Percentiles rank a stretch among this genome's conserved stretches.
Conservation (phyloP, 2,797 vertebrate genomes). For the Neopelma chrysocephalum region DNA sequence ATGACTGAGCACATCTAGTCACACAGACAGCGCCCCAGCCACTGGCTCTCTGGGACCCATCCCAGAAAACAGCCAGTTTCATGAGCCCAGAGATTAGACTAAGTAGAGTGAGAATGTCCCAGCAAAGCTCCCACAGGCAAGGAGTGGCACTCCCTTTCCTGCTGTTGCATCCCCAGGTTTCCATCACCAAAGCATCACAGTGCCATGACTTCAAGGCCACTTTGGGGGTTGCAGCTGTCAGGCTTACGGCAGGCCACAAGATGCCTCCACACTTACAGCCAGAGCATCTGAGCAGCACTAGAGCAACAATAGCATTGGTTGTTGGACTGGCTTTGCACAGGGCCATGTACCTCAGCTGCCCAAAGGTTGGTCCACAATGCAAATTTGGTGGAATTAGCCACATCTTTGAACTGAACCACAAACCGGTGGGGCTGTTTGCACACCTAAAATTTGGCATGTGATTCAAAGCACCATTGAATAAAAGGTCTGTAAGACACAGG, state of each 20-base stretch:
- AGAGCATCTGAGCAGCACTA: rapidly evolving
- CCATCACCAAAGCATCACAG: neutral
- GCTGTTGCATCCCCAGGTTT: neutral
- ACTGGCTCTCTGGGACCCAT: neutral
- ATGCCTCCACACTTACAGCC: neutral
- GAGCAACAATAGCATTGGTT: neutral
- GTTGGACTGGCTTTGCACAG: neutral
- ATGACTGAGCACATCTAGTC: neutral
- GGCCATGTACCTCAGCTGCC: rapidly evolving
- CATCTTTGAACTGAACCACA: neutral
- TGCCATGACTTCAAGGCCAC: neutral
- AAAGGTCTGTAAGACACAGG: neutral
- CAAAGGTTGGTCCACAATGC: neutral
- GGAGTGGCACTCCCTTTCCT: neutral
- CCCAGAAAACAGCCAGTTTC: neutral
- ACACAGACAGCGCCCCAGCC: neutral
- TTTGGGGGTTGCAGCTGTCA: rapidly evolving
- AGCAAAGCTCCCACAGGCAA: neutral
- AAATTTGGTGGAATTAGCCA: neutral
- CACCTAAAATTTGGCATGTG: rapidly evolving
- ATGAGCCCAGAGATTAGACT: neutral
- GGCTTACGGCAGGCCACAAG: neutral
- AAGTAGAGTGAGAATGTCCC: rapidly evolving
- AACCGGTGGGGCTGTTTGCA: neutral
- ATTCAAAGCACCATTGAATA: neutral